Evolutionary conservation across 2,888 invertebrate species (phyloP), one percentile per base, ranked within the genome.

Genomic region (Hypolimnas misippus): DNA sequence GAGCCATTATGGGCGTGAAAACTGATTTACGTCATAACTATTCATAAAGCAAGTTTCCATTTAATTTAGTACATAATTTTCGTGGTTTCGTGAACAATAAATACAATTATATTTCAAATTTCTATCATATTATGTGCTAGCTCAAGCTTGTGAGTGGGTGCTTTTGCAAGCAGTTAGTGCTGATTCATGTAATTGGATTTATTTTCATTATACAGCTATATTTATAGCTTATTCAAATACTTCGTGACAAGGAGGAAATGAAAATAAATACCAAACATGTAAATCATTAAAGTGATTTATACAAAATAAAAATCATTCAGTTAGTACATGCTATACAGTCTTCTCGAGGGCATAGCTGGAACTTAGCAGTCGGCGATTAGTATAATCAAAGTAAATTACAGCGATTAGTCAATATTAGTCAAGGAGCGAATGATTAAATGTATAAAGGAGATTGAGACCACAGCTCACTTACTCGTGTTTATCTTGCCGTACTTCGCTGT

Each of bases 401-500:
- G 87, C 84, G 77, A 89, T 91, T 91, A 91, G 90, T 91, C 72
- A 66, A 69, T 76, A 86, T 90, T 89, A 89, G 89, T 90, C 73
- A 78, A 84, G 81, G 87, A 86, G 87, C 83, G 78, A 78, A 86
- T 86, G 80, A 85, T 85, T 86, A 84, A 83, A 82, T 80, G 81
- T 81, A 60, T 58, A 62, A 84, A 86, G 84, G 80, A 84, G 80
- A 79, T 90, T 87, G 92, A 92, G 92, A 92, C 92, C 92, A 92
- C 92, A 92, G 87, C 91, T 92, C 90, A 92, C 92, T 92, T 92
- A 92, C 92, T 89, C 85, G 79, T 82, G 80, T 89, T 81, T 84
- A 90, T 81, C 80, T 84, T 87, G 87, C 89, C 87, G 89, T 85
- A 86, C 88, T 81, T 84, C 90, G 90, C 91, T 92, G 92, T 91